Percentiles rank a stretch among this genome's conserved stretches.
Evolutionary conservation across 2,113 vertebrate genomes (phyloP).

Genomic region (Nymphicus hollandicus): DNA sequence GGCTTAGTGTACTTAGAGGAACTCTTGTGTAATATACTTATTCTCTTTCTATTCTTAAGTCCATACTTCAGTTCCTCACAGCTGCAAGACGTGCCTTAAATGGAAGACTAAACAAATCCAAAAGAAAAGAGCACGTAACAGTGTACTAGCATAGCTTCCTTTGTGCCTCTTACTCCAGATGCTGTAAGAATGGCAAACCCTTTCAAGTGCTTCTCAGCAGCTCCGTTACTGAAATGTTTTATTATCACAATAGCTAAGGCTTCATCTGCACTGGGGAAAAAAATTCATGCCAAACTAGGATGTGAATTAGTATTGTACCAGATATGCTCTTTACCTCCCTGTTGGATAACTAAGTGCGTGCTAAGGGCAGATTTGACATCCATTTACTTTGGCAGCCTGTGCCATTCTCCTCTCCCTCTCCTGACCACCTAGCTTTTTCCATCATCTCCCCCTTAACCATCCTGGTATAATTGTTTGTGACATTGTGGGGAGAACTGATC

Average conservation of each 20-base stretch:
- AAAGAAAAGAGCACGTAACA: neutral
- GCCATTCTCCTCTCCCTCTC: neutral
- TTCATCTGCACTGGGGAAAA: neutral
- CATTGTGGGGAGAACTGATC: neutral
- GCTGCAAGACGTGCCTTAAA: neutral
- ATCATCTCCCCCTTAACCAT: neutral
- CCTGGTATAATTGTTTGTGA: neutral
- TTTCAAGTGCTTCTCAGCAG: neutral
- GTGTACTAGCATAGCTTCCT: neutral
- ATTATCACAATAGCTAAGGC: neutral
- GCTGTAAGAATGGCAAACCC: neutral
- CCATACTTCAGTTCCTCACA: neutral
- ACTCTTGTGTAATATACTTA: neutral
- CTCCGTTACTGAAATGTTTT: neutral
- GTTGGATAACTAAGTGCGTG: fast-evolving
- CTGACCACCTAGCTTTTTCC: neutral
- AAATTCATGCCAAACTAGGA: neutral
- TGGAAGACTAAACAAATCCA: neutral
- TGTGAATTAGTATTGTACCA: neutral
- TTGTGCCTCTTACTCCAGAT: neutral
- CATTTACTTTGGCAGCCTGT: neutral
- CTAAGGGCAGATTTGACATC: neutral
- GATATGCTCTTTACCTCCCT: neutral
- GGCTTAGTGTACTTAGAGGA: neutral
- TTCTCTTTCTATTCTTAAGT: neutral